A percentile compares a stretch with the other conserved stretches of the same genome.
phyloP scores from a whole-genome alignment of 2,888 invertebrate genomes.

The Pachydiplax longipennis region DNA sequence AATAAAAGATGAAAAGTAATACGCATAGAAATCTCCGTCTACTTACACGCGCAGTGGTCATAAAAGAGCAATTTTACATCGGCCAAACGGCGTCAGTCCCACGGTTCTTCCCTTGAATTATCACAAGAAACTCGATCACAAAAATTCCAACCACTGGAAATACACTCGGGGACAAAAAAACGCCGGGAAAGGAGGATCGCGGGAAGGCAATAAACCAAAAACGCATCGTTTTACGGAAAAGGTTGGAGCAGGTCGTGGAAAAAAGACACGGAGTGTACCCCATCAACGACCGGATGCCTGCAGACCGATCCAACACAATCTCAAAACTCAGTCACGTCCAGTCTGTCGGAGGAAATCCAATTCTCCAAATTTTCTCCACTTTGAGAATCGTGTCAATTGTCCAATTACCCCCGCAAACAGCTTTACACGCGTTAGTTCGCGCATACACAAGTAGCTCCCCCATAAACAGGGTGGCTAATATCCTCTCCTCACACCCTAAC shows the following conservation, averaged over 20 bases:
- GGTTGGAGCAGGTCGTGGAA: neutral
- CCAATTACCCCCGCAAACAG: too few species aligned
- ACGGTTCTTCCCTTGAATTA: neutral
- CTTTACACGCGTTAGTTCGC: neutral
- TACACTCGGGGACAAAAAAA: neutral
- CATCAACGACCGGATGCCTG: too few species aligned
- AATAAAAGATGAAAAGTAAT: neutral
- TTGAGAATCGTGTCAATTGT: too few species aligned
- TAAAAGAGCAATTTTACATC: slow-evolving; percentile 27
- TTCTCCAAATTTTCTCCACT: too few species aligned
- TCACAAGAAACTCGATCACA: slow-evolving; percentile 11
- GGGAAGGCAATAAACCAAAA: slow-evolving; percentile 11
- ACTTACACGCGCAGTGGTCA: neutral
- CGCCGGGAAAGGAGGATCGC: neutral
- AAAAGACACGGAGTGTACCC: neutral
- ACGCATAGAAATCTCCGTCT: neutral
- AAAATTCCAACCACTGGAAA: neutral
- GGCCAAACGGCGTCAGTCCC: neutral
- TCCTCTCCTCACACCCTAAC: neutral
- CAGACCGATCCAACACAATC: too few species aligned
- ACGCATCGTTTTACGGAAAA: neutral
- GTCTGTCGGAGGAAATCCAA: too few species aligned
- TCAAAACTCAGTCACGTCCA: too few species aligned
- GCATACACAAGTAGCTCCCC: neutral
- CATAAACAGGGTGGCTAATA: neutral